Percentiles rank a stretch among this genome's conserved stretches.
These are phyloP conservation scores for Drosophila sturtevanti DNA, from an alignment of 1,140 invertebrate genomes.

Conservation along the genomic window DNA sequence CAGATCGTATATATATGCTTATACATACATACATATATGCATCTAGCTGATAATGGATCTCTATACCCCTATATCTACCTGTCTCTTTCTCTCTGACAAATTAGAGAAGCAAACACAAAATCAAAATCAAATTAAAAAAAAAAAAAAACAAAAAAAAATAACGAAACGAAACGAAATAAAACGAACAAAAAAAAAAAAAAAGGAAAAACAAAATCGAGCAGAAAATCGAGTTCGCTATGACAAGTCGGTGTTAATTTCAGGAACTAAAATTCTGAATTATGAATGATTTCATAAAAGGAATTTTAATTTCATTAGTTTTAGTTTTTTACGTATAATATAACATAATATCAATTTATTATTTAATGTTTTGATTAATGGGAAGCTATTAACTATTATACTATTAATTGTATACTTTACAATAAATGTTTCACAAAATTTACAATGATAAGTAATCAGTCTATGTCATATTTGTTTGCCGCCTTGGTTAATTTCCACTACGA, in stretches of 20 bases:
- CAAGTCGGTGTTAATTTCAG: conserved; percentile 3
- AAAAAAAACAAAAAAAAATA: not conserved
- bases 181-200: not conserved
- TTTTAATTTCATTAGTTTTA: not conserved
- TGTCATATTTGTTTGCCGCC: not conserved
- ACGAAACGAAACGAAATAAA: not conserved
- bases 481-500: conserved; percentile 5
- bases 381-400: not conserved
- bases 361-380: not conserved
- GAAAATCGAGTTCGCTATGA: not conserved
- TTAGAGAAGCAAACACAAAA: conserved; percentile 7
- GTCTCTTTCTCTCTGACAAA: not conserved
- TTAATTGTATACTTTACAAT: not conserved
- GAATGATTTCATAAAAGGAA: not conserved
- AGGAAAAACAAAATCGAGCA: not conserved
- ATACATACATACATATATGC: not conserved
- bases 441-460: conserved; percentile 6
- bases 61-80: not conserved
- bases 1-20: conserved; percentile 45
- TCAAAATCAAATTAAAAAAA: not conserved
- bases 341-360: not conserved
- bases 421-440: not conserved
- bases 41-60: conserved; percentile 13
- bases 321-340: not conserved
- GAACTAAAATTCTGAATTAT: not conserved